Percentiles rank a stretch among this genome's conserved stretches.
Evolutionary conservation across 2,797 vertebrate genomes (phyloP).

Genomic region (Darevskia mixta): DNA sequence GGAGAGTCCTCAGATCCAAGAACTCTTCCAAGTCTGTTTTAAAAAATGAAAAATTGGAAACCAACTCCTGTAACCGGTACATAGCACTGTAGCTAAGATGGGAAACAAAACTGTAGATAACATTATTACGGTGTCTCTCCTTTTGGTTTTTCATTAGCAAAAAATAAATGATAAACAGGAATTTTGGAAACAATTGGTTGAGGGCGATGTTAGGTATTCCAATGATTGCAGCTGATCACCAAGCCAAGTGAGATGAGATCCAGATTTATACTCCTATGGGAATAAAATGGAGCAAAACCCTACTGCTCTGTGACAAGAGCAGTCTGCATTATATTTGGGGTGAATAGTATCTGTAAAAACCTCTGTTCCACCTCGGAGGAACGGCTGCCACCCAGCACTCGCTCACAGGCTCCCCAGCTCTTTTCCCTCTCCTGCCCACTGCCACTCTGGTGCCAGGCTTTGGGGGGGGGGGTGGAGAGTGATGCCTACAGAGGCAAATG

Average conservation of each 20-base stretch:
- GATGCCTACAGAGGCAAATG: too few relatives aligned
- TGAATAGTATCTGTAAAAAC: background rate
- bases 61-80: background rate
- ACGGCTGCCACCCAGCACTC: too few relatives aligned
- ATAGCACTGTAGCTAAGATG: background rate
- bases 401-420: too few relatives aligned
- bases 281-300: background rate
- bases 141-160: constrained; percentile 21
- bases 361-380: too few relatives aligned
- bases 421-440: too few relatives aligned
- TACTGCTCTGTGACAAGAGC: constrained; percentile 1
- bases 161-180: constrained; percentile 2
- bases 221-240: constrained; percentile 34
- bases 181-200: constrained; percentile 18
- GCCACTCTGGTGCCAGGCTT: too few relatives aligned
- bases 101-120: background rate
- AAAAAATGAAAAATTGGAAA: background rate
- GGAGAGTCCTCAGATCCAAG: background rate
- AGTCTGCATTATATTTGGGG: constrained; percentile 28
- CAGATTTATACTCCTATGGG: constrained; percentile 29
- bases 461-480: too few relatives aligned
- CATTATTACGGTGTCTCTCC: background rate
- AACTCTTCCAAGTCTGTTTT: background rate
- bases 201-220: constrained; percentile 11
- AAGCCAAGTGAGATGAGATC: constrained; percentile 27